A percentile compares a stretch with the other conserved stretches of the same genome.
phyloP scores from a whole-genome alignment of 2,888 invertebrate species.

The Mythimna pallens region DNA sequence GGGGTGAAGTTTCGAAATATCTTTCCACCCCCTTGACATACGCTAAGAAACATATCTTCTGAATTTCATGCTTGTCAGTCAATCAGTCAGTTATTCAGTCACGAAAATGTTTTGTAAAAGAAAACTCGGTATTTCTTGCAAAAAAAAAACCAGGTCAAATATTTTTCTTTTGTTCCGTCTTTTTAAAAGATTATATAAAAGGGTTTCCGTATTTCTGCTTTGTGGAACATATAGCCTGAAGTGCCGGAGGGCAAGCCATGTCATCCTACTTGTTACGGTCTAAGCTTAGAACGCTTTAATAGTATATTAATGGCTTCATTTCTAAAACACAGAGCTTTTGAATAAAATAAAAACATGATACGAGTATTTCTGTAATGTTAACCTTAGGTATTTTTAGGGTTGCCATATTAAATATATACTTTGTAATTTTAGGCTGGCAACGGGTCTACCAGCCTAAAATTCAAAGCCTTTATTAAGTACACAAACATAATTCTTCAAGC shows the following conservation, averaged over 20 bases:
- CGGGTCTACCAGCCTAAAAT: not conserved
- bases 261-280: slow-evolving; percentile 5
- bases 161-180: slow-evolving; percentile 18
- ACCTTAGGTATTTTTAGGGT: slow-evolving; percentile 11
- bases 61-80: slow-evolving; percentile 46
- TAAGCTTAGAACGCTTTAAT: slow-evolving; percentile 32
- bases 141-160: slow-evolving; percentile 16
- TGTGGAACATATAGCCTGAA: slow-evolving; percentile 20
- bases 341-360: slow-evolving; percentile 38
- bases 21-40: not conserved
- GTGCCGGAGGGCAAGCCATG: slow-evolving; percentile 7
- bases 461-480: slow-evolving; percentile 1
- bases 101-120: slow-evolving; percentile 15
- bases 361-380: slow-evolving; percentile 3
- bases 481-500: not conserved
- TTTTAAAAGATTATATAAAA: slow-evolving; percentile 13
- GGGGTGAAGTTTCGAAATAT: not conserved
- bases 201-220: slow-evolving; percentile 11
- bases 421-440: slow-evolving; percentile 5
- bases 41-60: slow-evolving; percentile 20
- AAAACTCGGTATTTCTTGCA: not conserved
- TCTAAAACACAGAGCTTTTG: slow-evolving; percentile 10
- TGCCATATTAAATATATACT: slow-evolving; percentile 11
- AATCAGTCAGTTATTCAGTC: slow-evolving; percentile 28
- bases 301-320: slow-evolving; percentile 35